Conservation (phyloP, 2,797 vertebrate genomes). For the Petrocephalus schoutedeni region DNA sequence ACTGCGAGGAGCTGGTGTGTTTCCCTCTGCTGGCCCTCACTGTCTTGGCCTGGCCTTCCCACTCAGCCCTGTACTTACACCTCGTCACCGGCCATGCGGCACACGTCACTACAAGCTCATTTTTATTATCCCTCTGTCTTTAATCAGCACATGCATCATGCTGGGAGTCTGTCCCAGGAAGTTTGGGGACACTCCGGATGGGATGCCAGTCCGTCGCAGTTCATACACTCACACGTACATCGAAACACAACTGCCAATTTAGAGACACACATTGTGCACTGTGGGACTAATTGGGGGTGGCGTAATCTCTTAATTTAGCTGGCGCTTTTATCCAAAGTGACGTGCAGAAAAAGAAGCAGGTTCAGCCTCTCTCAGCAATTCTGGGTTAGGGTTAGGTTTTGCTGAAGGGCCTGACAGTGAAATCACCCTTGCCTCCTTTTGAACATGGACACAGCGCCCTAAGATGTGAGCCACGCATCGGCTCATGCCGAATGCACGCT, state of each 20-base stretch:
- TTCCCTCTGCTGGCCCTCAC: neutral
- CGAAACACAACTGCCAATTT: neutral
- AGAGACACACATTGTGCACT: neutral
- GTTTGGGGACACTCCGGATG: neutral
- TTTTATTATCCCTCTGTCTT: neutral
- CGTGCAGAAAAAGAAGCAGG: neutral
- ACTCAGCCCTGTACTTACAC: too few species aligned
- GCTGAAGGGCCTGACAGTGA: neutral
- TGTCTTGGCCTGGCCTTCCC: neutral
- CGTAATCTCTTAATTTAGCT: neutral
- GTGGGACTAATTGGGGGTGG: neutral
- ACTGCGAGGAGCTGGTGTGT: constrained; percentile 75
- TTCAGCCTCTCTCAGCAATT: neutral
- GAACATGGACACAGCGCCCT: neutral
- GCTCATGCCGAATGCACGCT: neutral
- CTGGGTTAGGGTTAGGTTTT: neutral
- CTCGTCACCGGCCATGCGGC: neutral
- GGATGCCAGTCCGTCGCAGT: neutral
- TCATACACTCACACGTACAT: neutral
- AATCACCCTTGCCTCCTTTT: neutral
- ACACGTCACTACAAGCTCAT: neutral
- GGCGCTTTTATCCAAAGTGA: neutral
- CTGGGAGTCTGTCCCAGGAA: neutral
- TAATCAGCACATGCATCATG: neutral
- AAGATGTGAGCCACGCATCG: neutral